Percentiles rank a stretch among this genome's conserved stretches.
Conservation (phyloP, 2,888 invertebrate genomes). For the Sphaerophoria taeniata region DNA sequence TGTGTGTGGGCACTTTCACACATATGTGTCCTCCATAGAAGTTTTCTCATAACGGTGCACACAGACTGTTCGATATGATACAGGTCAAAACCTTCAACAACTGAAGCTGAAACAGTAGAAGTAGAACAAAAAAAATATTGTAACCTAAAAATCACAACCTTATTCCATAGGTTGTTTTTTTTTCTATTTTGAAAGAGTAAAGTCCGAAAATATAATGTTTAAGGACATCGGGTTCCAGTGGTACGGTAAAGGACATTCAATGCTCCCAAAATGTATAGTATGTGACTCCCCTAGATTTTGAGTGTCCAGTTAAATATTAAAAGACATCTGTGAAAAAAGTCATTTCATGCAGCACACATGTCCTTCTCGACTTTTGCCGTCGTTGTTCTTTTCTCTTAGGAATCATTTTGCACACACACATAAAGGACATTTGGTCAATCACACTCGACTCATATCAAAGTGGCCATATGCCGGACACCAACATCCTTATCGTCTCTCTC, state of each 20-base stretch:
- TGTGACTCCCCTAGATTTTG: slow-evolving; percentile 56
- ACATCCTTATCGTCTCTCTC: too few relatives aligned
- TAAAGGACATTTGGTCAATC: slow-evolving; percentile 67
- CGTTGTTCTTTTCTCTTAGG: slow-evolving; percentile 25
- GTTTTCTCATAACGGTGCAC: slow-evolving; percentile 61
- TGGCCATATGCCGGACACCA: slow-evolving; percentile 37
- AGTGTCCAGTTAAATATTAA: slow-evolving; percentile 66
- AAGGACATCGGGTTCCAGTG: slow-evolving; percentile 51
- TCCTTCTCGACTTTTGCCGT: slow-evolving; percentile 35
- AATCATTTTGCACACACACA: slow-evolving; percentile 49
- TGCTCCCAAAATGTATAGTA: slow-evolving; percentile 52
- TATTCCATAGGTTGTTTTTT: not conserved
- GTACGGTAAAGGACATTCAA: slow-evolving; percentile 52
- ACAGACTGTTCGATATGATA: slow-evolving; percentile 41
- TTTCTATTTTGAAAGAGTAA: slow-evolving; percentile 25
- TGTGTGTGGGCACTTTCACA: slow-evolving; percentile 52
- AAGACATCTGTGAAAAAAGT: slow-evolving; percentile 65
- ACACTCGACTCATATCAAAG: slow-evolving; percentile 50
- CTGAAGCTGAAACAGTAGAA: too few relatives aligned
- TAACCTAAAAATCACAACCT: slow-evolving; percentile 43
- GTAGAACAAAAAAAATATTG: slow-evolving; percentile 13
- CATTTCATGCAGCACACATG: slow-evolving; percentile 68
- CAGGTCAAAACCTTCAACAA: slow-evolving; percentile 48
- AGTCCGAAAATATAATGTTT: slow-evolving; percentile 40
- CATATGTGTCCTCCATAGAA: slow-evolving; percentile 58